A percentile compares a stretch with the other conserved stretches of the same genome.
Conservation (phyloP, 2,113 vertebrate species). For the Triplophysa tibetana region DNA sequence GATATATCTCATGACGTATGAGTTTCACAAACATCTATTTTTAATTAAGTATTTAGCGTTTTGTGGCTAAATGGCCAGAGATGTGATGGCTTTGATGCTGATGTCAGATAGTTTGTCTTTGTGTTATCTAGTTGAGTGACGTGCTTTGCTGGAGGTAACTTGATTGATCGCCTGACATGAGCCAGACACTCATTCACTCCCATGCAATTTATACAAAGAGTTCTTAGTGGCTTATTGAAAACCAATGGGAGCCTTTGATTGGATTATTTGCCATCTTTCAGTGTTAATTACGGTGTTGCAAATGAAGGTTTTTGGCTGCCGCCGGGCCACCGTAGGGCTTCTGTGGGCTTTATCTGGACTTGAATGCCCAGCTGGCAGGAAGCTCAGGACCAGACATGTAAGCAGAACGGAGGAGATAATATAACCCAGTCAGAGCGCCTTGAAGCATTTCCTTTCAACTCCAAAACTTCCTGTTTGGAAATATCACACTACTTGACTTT, state of each 20-base stretch:
- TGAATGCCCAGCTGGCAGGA: background rate
- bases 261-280: constrained; percentile 38
- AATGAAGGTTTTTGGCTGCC: constrained; percentile 11
- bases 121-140: constrained; percentile 6
- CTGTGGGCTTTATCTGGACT: background rate
- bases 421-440: background rate
- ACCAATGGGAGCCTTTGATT: constrained; percentile 43
- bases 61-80: background rate
- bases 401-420: background rate
- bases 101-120: constrained; percentile 4
- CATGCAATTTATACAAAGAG: constrained; percentile 40
- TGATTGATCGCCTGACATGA: constrained; percentile 46
- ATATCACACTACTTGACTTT: too few relatives aligned
- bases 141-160: constrained; percentile 4
- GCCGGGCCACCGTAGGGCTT: background rate
- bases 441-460: too few relatives aligned
- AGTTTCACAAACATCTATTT: background rate
- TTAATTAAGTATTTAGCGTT: background rate
- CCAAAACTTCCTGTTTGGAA: too few relatives aligned
- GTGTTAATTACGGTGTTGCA: constrained; percentile 42
- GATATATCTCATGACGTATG: background rate
- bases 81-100: background rate
- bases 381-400: background rate
- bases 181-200: constrained; percentile 37
- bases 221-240: constrained; percentile 45